These are phyloP conservation scores for Athene noctua DNA, from an alignment of 2,113 vertebrate species.

Conservation along the genomic window DNA sequence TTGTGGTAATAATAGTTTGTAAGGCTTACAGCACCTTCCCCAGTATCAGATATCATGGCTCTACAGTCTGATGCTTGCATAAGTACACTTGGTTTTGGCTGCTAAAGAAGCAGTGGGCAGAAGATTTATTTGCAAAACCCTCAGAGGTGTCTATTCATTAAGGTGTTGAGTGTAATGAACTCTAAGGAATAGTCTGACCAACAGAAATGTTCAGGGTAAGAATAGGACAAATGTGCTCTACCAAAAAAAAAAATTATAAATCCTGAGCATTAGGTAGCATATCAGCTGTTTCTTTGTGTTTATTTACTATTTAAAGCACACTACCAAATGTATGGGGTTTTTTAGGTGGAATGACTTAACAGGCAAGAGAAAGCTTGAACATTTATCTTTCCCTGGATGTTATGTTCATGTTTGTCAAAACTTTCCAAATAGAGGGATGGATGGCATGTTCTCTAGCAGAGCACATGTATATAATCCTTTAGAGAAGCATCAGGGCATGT, in stretches of 20 bases:
- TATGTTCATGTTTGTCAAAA: neutral
- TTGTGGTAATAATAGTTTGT: neutral
- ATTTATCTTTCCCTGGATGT: neutral
- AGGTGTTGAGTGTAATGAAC: neutral
- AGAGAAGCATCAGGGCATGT: neutral
- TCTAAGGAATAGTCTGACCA: neutral
- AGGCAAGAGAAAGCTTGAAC: neutral
- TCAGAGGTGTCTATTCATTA: neutral
- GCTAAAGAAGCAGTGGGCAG: neutral
- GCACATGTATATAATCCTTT: no score
- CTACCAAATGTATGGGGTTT: fast-evolving
- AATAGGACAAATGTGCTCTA: neutral
- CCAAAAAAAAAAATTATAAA: neutral
- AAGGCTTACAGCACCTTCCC: neutral
- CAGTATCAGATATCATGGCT: neutral
- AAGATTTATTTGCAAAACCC: neutral
- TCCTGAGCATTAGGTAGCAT: neutral
- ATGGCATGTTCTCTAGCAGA: neutral
- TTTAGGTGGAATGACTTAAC: neutral
- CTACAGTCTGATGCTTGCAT: neutral
- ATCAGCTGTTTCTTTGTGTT: neutral
- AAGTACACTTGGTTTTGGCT: neutral
- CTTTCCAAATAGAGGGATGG: neutral
- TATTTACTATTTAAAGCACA: neutral
- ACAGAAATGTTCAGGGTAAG: neutral